Base-by-base conservation (phyloP, 2,888 invertebrate species). In the Ichneumoninae sp. region DNA sequence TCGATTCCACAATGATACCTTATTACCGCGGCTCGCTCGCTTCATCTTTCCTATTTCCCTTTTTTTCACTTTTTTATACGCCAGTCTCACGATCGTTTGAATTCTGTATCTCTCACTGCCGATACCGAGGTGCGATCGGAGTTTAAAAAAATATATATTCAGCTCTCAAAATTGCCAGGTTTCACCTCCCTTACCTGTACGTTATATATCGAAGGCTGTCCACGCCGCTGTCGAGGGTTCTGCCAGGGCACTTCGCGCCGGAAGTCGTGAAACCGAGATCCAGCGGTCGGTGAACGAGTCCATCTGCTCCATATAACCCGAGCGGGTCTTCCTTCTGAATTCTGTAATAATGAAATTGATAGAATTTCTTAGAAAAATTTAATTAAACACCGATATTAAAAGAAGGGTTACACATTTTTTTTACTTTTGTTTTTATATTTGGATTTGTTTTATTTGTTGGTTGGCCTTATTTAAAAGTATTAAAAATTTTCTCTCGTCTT, bases 171-270 rank as follows among this genome's bases (percentile, higher is more conserved):
- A 76, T 68, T 77, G 50, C 19, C 44, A 47, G n/a, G 63, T 70
- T 52, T 63, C n/a, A 73, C 69, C 77, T 69, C 16, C 83, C 89
- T 90, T 85, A 91, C 90, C 89, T 89, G 85, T 82, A 76, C 73
- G 87, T 91, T 90, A 89, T 87, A 88, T 87, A 87, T 86, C 87
- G 88, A 84, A 73, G 81, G 84, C 69, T 88, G 87, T 86, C 79
- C 74, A 86, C 82, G 77, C 85, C 81, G 82, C 86, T 83, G 85
- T 19, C 33, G 54, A 75, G 26, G 33, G 7, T 33, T 16, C 3
- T 50, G 33, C n/a, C 8, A 22, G 3, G 60, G 80, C 26, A 10
- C 33, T 36, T 50, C 36, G 60, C 36, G 73, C 81, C 44, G 60
- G 68, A 63, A 69, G 40, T 33, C 22, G 60, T 30, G 54, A 54